Conservation (phyloP, 2,113 vertebrate species). For the Oryzias melastigma region DNA sequence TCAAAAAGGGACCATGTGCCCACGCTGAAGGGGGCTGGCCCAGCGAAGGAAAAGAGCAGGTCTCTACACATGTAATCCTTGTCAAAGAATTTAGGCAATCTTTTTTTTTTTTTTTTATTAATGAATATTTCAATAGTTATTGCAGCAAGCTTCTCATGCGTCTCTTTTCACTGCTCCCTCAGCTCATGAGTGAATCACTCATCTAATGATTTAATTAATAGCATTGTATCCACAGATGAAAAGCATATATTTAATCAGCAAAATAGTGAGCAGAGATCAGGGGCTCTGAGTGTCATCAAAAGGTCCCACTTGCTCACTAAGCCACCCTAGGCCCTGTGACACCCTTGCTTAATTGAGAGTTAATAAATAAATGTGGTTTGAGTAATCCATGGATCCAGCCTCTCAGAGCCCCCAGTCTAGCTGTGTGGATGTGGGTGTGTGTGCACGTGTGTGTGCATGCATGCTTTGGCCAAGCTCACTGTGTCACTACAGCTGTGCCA, state of each 20-base stretch:
- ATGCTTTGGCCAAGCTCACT: slow-evolving; percentile 53
- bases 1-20: slow-evolving; percentile 59
- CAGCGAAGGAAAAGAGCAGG: slow-evolving; percentile 60
- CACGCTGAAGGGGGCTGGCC: slow-evolving; percentile 62
- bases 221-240: slow-evolving; percentile 82
- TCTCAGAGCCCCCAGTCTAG: slow-evolving; percentile 57
- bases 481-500: slow-evolving; percentile 54
- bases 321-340: slow-evolving; percentile 68
- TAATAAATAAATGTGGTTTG: slow-evolving; percentile 79
- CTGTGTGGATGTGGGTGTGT: slow-evolving; percentile 14
- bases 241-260: slow-evolving; percentile 80
- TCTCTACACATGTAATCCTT: slow-evolving; percentile 82
- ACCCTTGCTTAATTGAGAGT: slow-evolving; percentile 78
- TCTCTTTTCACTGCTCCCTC: slow-evolving; percentile 69
- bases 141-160: slow-evolving; percentile 65
- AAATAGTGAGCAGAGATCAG: slow-evolving; percentile 75
- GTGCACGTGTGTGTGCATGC: slow-evolving; percentile 14
- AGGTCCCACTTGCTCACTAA: slow-evolving; percentile 68
- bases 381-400: slow-evolving; percentile 72
- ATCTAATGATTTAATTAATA: slow-evolving; percentile 84
- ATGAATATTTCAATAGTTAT: slow-evolving; percentile 83
- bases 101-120: slow-evolving; percentile 71
- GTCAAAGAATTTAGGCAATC: slow-evolving; percentile 78
- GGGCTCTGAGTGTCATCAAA: slow-evolving; percentile 72
- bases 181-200: slow-evolving; percentile 75